phyloP scores from a whole-genome alignment of 2,888 invertebrate species.

The Agelastica alni region DNA sequence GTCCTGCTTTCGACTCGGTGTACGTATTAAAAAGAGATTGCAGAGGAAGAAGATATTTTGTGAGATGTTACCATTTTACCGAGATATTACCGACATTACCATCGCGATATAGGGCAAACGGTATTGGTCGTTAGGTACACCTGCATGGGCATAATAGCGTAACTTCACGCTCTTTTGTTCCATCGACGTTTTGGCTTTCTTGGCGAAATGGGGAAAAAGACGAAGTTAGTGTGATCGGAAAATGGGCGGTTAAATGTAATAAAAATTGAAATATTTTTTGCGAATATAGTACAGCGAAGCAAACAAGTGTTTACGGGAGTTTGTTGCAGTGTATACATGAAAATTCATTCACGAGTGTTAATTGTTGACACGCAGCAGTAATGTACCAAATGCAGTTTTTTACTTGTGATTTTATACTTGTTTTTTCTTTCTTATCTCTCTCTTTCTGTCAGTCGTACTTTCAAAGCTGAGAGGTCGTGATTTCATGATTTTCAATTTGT shows the following conservation, averaged over 20 bases:
- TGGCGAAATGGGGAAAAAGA: constrained; percentile 2
- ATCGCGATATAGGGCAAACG: constrained; percentile 21
- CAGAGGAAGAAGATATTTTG: constrained; percentile 18
- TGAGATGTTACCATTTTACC: constrained; percentile 24
- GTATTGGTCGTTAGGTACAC: constrained; percentile 31
- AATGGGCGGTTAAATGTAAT: constrained; percentile 11
- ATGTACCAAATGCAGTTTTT: no score
- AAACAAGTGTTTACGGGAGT: no score
- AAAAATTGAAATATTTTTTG: constrained; percentile 4
- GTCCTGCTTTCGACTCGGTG: constrained; percentile 2
- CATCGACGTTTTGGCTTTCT: constrained; percentile 15
- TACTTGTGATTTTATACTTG: no score
- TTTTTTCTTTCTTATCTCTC: no score
- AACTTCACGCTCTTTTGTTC: constrained; percentile 22
- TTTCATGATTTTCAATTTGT: no score
- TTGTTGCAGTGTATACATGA: no score
- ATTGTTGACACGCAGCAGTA: no score
- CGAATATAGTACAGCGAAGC: no score
- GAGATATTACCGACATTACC: constrained; percentile 25
- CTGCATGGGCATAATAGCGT: constrained; percentile 25
- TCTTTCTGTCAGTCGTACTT: no score
- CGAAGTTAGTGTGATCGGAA: background rate
- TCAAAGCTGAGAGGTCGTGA: no score
- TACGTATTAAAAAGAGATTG: constrained; percentile 24
- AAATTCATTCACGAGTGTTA: no score